phyloP scores from a whole-genome alignment of 2,113 vertebrate species.

The Mesoclemmys tuberculata region DNA sequence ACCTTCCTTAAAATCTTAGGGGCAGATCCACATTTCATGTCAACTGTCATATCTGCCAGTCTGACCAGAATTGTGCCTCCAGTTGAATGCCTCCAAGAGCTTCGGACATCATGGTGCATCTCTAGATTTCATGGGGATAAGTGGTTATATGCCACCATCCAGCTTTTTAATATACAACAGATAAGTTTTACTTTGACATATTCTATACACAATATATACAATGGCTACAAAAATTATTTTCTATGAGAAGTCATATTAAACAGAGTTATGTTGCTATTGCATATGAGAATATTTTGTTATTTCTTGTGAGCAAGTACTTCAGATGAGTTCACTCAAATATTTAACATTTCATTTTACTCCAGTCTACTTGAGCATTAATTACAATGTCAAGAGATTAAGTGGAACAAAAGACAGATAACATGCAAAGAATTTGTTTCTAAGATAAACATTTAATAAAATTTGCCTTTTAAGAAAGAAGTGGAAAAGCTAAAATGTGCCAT shows the following conservation, averaged over 20 bases:
- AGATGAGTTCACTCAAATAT: constrained; percentile 14
- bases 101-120: not conserved
- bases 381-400: constrained; percentile 14
- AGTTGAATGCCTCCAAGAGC: too few relatives aligned
- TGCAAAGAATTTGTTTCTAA: constrained; percentile 22
- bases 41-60: too few relatives aligned
- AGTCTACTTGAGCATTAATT: constrained; percentile 26
- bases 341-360: constrained; percentile 26
- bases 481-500: not conserved
- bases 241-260: constrained; percentile 3
- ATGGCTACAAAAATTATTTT: not conserved
- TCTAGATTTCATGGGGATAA: not conserved
- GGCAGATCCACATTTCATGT: too few relatives aligned
- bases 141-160: not conserved
- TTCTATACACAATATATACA: not conserved
- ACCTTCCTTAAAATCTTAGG: not conserved
- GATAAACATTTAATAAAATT: constrained; percentile 42
- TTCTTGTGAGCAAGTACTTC: not conserved
- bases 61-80: not conserved
- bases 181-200: not conserved
- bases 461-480: not conserved
- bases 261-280: not conserved
- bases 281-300: constrained; percentile 37
- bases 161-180: not conserved
- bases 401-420: constrained; percentile 1